Percentiles rank a stretch among this genome's conserved stretches.
Evolutionary conservation across 2,888 invertebrate genomes (phyloP).

Genomic region (Drymonia ruficornis): DNA sequence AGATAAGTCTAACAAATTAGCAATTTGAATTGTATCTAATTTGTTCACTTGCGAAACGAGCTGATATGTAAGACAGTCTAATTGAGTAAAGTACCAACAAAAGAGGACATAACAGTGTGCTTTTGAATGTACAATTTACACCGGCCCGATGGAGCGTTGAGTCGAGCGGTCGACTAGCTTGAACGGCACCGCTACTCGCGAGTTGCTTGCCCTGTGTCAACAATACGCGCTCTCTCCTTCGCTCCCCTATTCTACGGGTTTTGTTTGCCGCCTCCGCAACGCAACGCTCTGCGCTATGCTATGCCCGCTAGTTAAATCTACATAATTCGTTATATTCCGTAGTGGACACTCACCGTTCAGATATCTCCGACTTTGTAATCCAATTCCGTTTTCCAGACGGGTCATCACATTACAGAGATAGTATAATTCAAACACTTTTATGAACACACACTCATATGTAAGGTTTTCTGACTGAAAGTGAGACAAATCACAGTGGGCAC

Average conservation of each 20-base stretch:
- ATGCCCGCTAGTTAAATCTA: slow-evolving; percentile 44
- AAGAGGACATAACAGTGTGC: slow-evolving; percentile 47
- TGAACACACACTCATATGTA: slow-evolving; percentile 51
- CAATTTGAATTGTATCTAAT: slow-evolving; percentile 17
- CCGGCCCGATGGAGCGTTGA: slow-evolving; percentile 23
- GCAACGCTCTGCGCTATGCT: slow-evolving; percentile 38
- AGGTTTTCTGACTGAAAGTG: slow-evolving; percentile 43
- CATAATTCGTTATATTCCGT: slow-evolving; percentile 28
- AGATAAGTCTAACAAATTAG: slow-evolving; percentile 13
- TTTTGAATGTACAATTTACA: slow-evolving; percentile 49
- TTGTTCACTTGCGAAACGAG: slow-evolving; percentile 25
- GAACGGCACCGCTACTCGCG: slow-evolving; percentile 36
- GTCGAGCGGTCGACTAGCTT: slow-evolving; percentile 20
- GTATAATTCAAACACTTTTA: slow-evolving; percentile 48
- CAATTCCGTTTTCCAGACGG: slow-evolving; percentile 57
- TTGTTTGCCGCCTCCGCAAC: slow-evolving; percentile 65
- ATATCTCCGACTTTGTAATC: slow-evolving; percentile 62
- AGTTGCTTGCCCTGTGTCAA: slow-evolving; percentile 70
- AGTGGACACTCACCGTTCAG: slow-evolving; percentile 60
- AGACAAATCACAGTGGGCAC: slow-evolving; percentile 50
- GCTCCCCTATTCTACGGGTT: slow-evolving; percentile 65
- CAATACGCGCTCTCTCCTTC: slow-evolving; percentile 74
- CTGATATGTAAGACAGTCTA: slow-evolving; percentile 23
- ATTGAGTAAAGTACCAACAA: slow-evolving; percentile 32
- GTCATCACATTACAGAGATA: slow-evolving; percentile 51